phyloP scores from a whole-genome alignment of 2,113 vertebrate species.

The Caranx ignobilis region DNA sequence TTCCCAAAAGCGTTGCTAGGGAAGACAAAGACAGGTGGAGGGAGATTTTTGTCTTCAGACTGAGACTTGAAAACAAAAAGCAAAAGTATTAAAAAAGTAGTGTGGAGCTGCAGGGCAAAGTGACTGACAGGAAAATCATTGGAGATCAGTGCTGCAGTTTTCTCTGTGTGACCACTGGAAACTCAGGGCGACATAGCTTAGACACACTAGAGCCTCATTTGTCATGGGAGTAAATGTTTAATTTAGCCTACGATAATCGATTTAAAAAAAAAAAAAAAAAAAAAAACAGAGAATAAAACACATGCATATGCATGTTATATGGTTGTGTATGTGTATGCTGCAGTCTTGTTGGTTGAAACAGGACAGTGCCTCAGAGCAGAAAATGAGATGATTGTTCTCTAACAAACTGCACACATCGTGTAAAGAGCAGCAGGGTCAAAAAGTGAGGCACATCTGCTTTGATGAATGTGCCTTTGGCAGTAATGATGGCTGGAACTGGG shows the following conservation, averaged over 20 bases:
- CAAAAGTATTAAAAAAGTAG: too few relatives aligned
- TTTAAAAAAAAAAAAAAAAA: too few relatives aligned
- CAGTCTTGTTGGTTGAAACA: not conserved
- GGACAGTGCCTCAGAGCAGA: slow-evolving; percentile 9
- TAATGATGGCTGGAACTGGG: slow-evolving; percentile 48
- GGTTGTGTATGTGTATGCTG: not conserved
- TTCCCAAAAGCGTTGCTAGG: too few relatives aligned
- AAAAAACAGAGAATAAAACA: not conserved
- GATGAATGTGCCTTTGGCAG: slow-evolving; percentile 61
- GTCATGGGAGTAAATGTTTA: too few relatives aligned
- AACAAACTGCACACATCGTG: slow-evolving; percentile 39
- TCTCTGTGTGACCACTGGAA: not conserved
- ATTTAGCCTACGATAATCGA: too few relatives aligned
- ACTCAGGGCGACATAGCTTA: not conserved
- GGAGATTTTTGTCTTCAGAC: not conserved
- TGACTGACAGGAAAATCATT: not conserved
- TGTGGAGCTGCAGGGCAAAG: too few relatives aligned
- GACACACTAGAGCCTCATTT: not conserved
- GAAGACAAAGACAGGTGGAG: not conserved
- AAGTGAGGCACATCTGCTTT: slow-evolving; percentile 30
- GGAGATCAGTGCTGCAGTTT: not conserved
- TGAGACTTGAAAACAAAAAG: too few relatives aligned
- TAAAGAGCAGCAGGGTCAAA: slow-evolving; percentile 18
- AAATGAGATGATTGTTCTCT: slow-evolving; percentile 33
- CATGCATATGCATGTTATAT: not conserved